A percentile compares a stretch with the other conserved stretches of the same genome.
Evolutionary conservation across 1,140 invertebrate species (phyloP).

Genomic region (Arion vulgaris): DNA sequence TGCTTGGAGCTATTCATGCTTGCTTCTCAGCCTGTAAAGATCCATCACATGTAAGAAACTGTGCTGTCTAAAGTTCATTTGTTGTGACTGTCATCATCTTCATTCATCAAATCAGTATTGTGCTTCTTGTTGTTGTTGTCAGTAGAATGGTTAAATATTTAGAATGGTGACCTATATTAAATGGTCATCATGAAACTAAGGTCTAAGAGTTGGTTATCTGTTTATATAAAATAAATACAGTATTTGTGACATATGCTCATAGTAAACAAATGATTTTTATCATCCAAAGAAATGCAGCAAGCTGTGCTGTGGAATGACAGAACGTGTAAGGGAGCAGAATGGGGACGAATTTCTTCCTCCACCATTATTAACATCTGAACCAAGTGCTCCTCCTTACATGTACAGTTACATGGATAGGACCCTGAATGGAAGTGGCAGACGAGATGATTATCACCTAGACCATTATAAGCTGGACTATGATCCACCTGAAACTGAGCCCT

Average conservation of each 20-base stretch:
- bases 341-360: slow-evolving; percentile 41
- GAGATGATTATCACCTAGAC: slow-evolving; percentile 42
- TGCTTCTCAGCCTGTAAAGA: slow-evolving; percentile 46
- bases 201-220: no score
- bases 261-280: no score
- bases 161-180: no score
- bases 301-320: slow-evolving; percentile 48
- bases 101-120: no score
- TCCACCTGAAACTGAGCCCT: slow-evolving; percentile 43
- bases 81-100: no score
- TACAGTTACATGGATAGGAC: slow-evolving; percentile 48
- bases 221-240: no score
- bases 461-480: slow-evolving; percentile 49
- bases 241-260: no score
- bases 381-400: slow-evolving; percentile 49
- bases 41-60: slow-evolving; percentile 13
- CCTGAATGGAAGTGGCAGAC: background rate
- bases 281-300: slow-evolving; percentile 39
- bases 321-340: slow-evolving; percentile 45
- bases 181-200: no score
- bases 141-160: no score
- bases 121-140: no score
- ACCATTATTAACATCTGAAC: slow-evolving; percentile 38
- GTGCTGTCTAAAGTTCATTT: no score
- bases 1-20: slow-evolving; percentile 53